phyloP scores from a whole-genome alignment of 92 coral and sea anemone species.

The Epizoanthus illoricatus region DNA sequence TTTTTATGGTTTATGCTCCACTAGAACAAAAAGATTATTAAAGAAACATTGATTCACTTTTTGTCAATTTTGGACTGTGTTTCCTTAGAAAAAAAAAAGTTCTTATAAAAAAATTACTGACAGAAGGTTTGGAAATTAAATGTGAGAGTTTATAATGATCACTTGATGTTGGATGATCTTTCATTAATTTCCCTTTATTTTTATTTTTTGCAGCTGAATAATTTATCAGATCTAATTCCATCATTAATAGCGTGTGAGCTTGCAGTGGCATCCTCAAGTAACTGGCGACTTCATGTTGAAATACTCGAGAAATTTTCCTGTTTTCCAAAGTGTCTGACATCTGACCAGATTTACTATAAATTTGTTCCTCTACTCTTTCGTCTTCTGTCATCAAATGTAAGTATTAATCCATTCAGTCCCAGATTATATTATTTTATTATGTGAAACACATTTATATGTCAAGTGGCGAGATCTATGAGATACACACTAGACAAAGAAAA shows the following conservation, averaged over 20 bases:
- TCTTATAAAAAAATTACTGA: too few species aligned
- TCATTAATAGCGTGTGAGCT: conserved; percentile 95
- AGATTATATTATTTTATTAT: too few species aligned
- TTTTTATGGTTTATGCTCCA: too few species aligned
- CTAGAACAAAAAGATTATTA: too few species aligned
- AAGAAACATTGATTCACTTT: too few species aligned
- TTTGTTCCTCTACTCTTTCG: conserved; percentile 95
- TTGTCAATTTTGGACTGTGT: background rate
- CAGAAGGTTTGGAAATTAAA: too few species aligned
- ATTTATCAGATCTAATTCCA: conserved; percentile 93
- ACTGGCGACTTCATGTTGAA: conserved; percentile 96
- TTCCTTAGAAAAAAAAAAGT: background rate
- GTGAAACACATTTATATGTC: too few species aligned
- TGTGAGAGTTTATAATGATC: too few species aligned
- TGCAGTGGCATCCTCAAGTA: conserved; percentile 93
- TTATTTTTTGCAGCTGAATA: conserved; percentile 81
- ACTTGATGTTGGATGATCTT: background rate
- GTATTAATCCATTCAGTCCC: conserved; percentile 8
- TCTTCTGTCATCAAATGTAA: conserved; percentile 91
- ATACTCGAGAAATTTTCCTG: conserved; percentile 89
- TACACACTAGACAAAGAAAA: too few species aligned
- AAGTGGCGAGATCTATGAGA: too few species aligned
- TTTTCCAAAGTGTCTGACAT: conserved; percentile 85
- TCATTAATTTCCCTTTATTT: background rate
- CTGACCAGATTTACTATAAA: conserved; percentile 99